phyloP scores from a whole-genome alignment of 2,888 invertebrate genomes.

The Melinaea menophilus region DNA sequence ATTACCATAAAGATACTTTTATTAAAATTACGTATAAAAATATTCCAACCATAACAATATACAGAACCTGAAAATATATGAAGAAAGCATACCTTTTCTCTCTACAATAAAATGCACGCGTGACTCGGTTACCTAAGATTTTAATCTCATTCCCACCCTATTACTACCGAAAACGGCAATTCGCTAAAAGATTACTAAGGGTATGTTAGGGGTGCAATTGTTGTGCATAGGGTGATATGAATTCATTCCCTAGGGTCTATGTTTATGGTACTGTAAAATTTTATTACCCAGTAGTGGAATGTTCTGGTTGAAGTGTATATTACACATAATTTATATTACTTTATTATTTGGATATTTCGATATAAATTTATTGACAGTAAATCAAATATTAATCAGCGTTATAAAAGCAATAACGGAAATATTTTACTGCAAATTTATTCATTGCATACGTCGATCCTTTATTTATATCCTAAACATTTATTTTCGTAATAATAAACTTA shows the following conservation, averaged over 20 bases:
- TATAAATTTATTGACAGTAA: slow-evolving; percentile 10
- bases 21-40: neutral
- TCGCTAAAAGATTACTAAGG: slow-evolving; percentile 30
- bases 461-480: slow-evolving; percentile 11
- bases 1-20: neutral
- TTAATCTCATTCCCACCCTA: slow-evolving; percentile 21
- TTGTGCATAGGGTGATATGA: slow-evolving; percentile 38
- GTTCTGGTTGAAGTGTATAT: neutral
- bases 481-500: too few species aligned
- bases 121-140: slow-evolving; percentile 13
- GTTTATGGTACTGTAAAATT: slow-evolving; percentile 9
- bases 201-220: slow-evolving; percentile 28
- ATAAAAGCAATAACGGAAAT: slow-evolving; percentile 18
- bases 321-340: too few species aligned
- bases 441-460: slow-evolving; percentile 11
- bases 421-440: slow-evolving; percentile 25
- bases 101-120: slow-evolving; percentile 7
- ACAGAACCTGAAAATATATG: neutral
- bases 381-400: slow-evolving; percentile 19
- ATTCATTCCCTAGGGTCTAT: slow-evolving; percentile 36
- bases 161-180: slow-evolving; percentile 18
- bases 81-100: slow-evolving; percentile 2
- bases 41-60: slow-evolving; percentile 1
- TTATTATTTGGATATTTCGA: too few species aligned
- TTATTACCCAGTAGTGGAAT: slow-evolving; percentile 21